Evolutionary conservation across 23 tunicate genomes (phyloP).

Genomic region (Phallusia fumigata): DNA sequence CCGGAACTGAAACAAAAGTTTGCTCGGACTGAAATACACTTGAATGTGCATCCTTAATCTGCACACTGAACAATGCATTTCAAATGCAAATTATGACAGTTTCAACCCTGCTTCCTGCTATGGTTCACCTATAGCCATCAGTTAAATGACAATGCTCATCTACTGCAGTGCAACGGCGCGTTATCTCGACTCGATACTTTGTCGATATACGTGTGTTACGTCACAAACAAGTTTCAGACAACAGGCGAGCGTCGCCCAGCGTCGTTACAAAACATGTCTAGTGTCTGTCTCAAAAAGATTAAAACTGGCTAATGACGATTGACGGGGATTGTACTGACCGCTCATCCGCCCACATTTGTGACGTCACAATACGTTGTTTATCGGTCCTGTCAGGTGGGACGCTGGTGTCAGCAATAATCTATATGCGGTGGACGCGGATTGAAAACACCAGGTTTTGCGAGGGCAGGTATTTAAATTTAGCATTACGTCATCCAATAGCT

Average conservation of each 20-base stretch:
- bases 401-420: neutral
- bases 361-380: slow-evolving; percentile 2
- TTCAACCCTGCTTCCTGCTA: too few species aligned
- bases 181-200: too few species aligned
- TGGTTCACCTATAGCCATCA: too few species aligned
- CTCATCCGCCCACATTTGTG: neutral
- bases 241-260: neutral
- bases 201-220: slow-evolving; percentile 2
- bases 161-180: too few species aligned
- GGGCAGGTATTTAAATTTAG: neutral
- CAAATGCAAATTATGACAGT: too few species aligned
- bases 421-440: too few species aligned
- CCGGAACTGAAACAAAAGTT: too few species aligned
- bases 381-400: neutral
- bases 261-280: neutral
- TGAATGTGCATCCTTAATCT: too few species aligned
- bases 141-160: too few species aligned
- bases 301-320: neutral
- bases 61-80: too few species aligned
- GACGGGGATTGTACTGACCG: neutral
- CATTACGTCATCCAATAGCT: too few species aligned
- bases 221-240: neutral
- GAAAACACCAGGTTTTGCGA: neutral
- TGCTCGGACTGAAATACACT: too few species aligned
- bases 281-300: neutral